Evolutionary conservation across 1,140 invertebrate species (phyloP), one percentile per base, ranked within the genome.

Genomic region (Battus philenor): DNA sequence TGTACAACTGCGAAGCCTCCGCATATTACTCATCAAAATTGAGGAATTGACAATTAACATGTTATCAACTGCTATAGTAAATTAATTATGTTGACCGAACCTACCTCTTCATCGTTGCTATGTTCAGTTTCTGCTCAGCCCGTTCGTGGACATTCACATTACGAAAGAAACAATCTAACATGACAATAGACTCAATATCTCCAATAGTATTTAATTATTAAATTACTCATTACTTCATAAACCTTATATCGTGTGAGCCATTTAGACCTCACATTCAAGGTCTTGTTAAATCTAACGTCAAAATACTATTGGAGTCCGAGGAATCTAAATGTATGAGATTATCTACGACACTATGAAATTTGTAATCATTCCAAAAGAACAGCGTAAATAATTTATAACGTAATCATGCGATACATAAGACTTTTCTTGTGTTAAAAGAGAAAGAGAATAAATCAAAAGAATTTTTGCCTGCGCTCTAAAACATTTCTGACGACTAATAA

Each of bases 121-220:
- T 47, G 68, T 73, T 81, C 71, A 70, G 68, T 73, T 66, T 76
- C 76, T 62, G 71, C 68, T 68, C 66, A 66, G 64, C 66, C 73
- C 68, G 70, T 72, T 74, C 66, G 36, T 68, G 22, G 54, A 79
- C 68, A 68, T 65, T 79, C 64, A 81, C 73, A 79, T 74, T 68
- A 71, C 74, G 71, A 80, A 81, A 84, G 74, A 80, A 80, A 84
- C 80, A 84, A 82, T 84, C 77, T 84, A 84, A 78, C 80, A 84
- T 82, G 78, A 84, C 80, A 80, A 85, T 85, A 85, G 78, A 85
- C 68, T 76, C 51, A 52, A 68, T 63, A 54, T 70, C 80, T 81
- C 77, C 77, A 84, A 84, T 80, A 81, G 59, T 78, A 81, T 83
- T 80, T 54, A 60, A 63, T 59, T 16, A 10, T 34, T 7, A n/a